These are phyloP conservation scores for Zaprionus gabonicus DNA, from an alignment of 1,140 invertebrate genomes.

Conservation along the genomic window DNA sequence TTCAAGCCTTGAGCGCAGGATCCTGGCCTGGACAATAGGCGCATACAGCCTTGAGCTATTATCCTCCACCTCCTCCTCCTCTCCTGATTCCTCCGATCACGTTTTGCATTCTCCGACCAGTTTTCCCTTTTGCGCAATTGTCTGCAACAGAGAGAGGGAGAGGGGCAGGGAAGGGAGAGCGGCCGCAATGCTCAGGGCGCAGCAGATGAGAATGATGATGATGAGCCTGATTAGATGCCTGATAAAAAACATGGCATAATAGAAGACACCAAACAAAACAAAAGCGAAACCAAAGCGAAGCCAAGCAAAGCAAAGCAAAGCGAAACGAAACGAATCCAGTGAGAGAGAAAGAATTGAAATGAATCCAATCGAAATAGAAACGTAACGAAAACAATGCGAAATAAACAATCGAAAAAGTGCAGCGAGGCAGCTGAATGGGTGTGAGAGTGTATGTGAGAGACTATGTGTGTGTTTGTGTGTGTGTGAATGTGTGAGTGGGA, in stretches of 20 bases:
- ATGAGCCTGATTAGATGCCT: conserved; percentile 39
- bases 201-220: conserved; percentile 39
- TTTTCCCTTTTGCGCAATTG: conserved; percentile 65
- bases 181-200: conserved; percentile 30
- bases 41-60: conserved; percentile 80
- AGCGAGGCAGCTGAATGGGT: conserved; percentile 32
- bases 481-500: neutral
- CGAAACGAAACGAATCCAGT: conserved; percentile 16
- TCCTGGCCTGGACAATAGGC: conserved; percentile 57
- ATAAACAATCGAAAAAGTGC: conserved; percentile 34
- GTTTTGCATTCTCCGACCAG: conserved; percentile 45
- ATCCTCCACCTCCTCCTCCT: conserved; percentile 38
- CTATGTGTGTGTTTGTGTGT: neutral
- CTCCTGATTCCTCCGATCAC: conserved; percentile 5
- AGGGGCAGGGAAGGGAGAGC: neutral
- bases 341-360: conserved; percentile 33
- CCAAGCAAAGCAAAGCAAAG: conserved; percentile 32
- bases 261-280: conserved; percentile 17
- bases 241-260: conserved; percentile 55
- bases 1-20: conserved; percentile 53
- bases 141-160: conserved; percentile 12
- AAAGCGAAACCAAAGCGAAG: conserved; percentile 23
- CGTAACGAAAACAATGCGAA: conserved; percentile 5
- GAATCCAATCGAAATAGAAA: conserved; percentile 31
- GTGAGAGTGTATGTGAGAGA: neutral